phyloP scores from a whole-genome alignment of 2,797 vertebrate genomes.

The Coregonus suidteri region DNA sequence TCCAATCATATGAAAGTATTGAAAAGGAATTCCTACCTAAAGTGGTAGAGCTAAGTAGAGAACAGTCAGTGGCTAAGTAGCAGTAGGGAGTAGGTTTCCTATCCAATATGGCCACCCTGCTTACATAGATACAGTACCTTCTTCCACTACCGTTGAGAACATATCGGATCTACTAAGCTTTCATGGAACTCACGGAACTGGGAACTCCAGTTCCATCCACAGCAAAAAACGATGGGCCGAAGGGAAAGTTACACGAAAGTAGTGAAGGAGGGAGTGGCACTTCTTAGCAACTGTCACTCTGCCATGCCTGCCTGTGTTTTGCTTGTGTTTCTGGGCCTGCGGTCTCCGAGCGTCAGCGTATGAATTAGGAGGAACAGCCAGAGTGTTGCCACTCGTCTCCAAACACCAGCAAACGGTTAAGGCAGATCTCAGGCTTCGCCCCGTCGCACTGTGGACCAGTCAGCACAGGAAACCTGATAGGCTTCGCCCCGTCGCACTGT shows the following conservation, averaged over 20 bases:
- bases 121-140: neutral
- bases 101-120: conserved; percentile 15
- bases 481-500: conserved; percentile 62
- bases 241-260: conserved; percentile 14
- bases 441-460: conserved; percentile 69
- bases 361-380: conserved; percentile 32
- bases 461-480: conserved; percentile 80
- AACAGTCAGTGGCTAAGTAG: neutral
- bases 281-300: conserved; percentile 27
- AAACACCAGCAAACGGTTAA: conserved; percentile 5
- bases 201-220: neutral
- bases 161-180: too few species aligned
- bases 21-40: too few species aligned
- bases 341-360: conserved; percentile 12
- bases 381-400: neutral
- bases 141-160: too few species aligned
- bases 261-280: conserved; percentile 20
- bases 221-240: conserved; percentile 38
- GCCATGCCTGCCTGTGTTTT: neutral
- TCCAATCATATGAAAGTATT: conserved; percentile 14
- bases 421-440: conserved; percentile 36
- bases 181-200: neutral
- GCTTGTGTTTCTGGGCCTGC: conserved; percentile 7
- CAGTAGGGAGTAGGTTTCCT: neutral
- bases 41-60: neutral